Evolutionary conservation across 2,888 invertebrate genomes (phyloP), one percentile per base, ranked within the genome.

Genomic region (Standfussiana lucernea): DNA sequence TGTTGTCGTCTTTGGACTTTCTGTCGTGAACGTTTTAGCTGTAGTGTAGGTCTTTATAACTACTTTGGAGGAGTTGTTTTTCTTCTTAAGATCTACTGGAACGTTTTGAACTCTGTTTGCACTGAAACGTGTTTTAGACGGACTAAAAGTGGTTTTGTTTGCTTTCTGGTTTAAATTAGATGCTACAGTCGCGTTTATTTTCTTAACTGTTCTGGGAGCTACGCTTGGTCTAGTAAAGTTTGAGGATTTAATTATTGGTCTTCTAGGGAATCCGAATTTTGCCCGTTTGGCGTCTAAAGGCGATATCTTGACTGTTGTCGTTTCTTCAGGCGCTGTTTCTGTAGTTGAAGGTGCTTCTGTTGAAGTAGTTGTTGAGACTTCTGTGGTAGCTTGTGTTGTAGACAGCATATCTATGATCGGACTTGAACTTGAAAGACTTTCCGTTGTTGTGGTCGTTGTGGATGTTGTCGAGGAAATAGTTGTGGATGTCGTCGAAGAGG

Each of bases 211-310:
- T 66, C 93, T 90, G 67, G 92, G 91, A 21, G 83, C 79, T 45
- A 91, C 83, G 56, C 78, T 88, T 32, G 90, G 86, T 87, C 95
- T 91, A 0, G 96, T 95, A 11, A 93, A 85, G 80, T 96, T 96
- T 32, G 93, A 91, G 18, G 94, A 82, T 89, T 95, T 96, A 35
- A 93, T 90, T 0, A 94, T 89, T 28, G 94, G 94, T 83, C 96
- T 91, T 85, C 96, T 94, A 40, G 95, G 95, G 79, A 97, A 96
- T 11, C 93, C 93, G 66, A 95, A 95, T 92, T 96, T 97, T 0
- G 94, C 90, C 85, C 95, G 92, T 85, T 95, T 97, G 28, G 91
- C 89, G 67, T 95, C 94, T 10, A 94, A 73, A 40, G 92, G 92
- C 3, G 95, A 94, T 77, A 91, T 82, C 90, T 93, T 95, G 3